Evolutionary conservation across 2,888 invertebrate genomes (phyloP), one percentile per base, ranked within the genome.

Genomic region (Tethea ocularis): DNA sequence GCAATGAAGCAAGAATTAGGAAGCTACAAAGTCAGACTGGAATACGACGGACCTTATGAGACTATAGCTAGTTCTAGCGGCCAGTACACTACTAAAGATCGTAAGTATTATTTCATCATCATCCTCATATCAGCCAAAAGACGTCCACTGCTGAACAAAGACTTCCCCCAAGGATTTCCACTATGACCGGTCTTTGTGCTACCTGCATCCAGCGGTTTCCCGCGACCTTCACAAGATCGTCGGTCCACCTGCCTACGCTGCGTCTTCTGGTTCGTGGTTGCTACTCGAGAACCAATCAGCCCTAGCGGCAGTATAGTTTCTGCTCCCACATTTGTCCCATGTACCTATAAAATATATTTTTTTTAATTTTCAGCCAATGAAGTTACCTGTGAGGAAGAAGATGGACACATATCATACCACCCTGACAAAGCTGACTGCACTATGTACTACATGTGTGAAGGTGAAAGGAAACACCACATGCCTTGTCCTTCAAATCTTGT

Each of bases 381-480:
- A 88, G 97, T 98, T 0, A 95, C 95, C 1, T 98, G 98, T 79
- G 98, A 97, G 78, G 98, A 98, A 89, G 97, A 98, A 83, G 98
- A 98, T 60, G 98, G 98, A n/a, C 98, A 98, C 86, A 98, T 98
- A 64, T 98, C 97, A 61, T 98, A 98, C 88, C 98, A 98, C 83
- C 94, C 95, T 1, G 98, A 98, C 89, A 96, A 97, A 84, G 96
- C 95, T 26, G 98, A 98, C 85, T 98, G 98, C 86, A 97, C 97
- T 59, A 97, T 97, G 94, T 98, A 98, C 89, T 98, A 97, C 93
- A 98, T 98, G 98, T 98, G 98, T 82, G 98, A 98, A 90, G 98
- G 98, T 36, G 98, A 98, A 83, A 94, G 98, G 58, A 98, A 98
- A 83, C 98, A 98, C 82, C 98, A 98, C 91, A 98, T 98, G 98